Evolutionary conservation across 1,140 invertebrate genomes (phyloP).

Genomic region (Lordiphosa mommai): DNA sequence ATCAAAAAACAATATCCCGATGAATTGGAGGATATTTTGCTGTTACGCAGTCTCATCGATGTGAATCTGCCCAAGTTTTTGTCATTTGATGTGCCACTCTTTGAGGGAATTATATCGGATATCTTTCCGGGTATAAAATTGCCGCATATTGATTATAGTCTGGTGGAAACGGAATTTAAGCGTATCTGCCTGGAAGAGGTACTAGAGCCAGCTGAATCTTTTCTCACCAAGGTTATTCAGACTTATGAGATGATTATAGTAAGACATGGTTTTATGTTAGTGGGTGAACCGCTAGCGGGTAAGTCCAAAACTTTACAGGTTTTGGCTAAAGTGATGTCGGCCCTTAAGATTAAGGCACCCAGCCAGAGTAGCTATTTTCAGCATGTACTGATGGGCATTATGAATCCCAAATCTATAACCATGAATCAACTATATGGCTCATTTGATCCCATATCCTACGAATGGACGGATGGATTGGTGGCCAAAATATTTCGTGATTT

Average conservation of each 20-base stretch:
- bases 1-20: constrained; percentile 91
- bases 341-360: constrained; percentile 83
- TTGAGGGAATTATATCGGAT: constrained; percentile 94
- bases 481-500: constrained; percentile 88
- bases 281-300: constrained; percentile 87
- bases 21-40: constrained; percentile 88
- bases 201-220: constrained; percentile 86
- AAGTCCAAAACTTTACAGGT: constrained; percentile 85
- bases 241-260: constrained; percentile 92
- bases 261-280: constrained; percentile 91
- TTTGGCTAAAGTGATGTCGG: constrained; percentile 86
- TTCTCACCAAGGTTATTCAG: constrained; percentile 87
- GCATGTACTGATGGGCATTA: constrained; percentile 86
- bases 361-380: constrained; percentile 80
- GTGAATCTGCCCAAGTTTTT: constrained; percentile 97
- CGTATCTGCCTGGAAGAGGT: constrained; percentile 83
- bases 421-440: constrained; percentile 94
- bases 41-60: constrained; percentile 92
- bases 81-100: constrained; percentile 92
- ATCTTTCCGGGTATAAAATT: constrained; percentile 91
- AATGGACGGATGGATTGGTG: constrained; percentile 94
- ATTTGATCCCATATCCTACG: constrained; percentile 93
- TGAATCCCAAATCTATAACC: constrained; percentile 96
- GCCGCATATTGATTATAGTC: constrained; percentile 87
- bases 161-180: constrained; percentile 82